Base-by-base conservation (phyloP, 2,113 vertebrate species). In the Lanius collurio region DNA sequence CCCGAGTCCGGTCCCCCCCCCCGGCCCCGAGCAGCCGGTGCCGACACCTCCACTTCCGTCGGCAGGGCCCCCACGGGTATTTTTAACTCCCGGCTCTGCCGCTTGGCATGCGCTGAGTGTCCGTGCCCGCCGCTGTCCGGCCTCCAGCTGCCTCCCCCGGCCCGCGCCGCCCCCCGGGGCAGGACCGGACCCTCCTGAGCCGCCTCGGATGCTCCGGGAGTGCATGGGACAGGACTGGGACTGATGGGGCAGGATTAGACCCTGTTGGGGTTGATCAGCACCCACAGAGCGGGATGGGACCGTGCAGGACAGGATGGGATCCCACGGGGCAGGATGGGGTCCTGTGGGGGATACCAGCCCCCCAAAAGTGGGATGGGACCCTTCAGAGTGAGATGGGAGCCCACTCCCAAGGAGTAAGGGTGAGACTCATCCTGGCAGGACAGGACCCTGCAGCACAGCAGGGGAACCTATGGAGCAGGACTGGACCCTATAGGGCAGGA, bases 1-100 rank as follows among this genome's bases (percentile, higher is more conserved):
- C 68, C 39, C 22, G 30, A 95, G 73, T 7, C 3, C 3, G 22
- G 63, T n/a, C n/a, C 24, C 67, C 52, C 71, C 50, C 50, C 59
- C 89, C 16, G 2, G 30, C 21, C 62, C 39, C 1, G 20, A 88
- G 74, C 90, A 95, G 84, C 93, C 94, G 91, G 57, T 86, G 70
- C n/a, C 74, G n/a, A 89, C 95, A 89, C 95, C 95, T 95, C 95
- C 95, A 83, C 96, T 95, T 96, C 96, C 93, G 70, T 85, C 73
- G 24, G 42, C 93, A 60, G 65, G 77, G 91, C 80, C 56, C 75
- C 56, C 80, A 3, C 0, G 86, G 91, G 64, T 94, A 96, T 97
- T 96, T 97, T 96, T 95, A 96, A 52, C 91, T 33, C 16, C 53
- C 2, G 18, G 89, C 86, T 64, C 60, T 57, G 68, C 28, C 8